Base-by-base conservation (phyloP, 2,113 vertebrate species). In the Bubo bubo region DNA sequence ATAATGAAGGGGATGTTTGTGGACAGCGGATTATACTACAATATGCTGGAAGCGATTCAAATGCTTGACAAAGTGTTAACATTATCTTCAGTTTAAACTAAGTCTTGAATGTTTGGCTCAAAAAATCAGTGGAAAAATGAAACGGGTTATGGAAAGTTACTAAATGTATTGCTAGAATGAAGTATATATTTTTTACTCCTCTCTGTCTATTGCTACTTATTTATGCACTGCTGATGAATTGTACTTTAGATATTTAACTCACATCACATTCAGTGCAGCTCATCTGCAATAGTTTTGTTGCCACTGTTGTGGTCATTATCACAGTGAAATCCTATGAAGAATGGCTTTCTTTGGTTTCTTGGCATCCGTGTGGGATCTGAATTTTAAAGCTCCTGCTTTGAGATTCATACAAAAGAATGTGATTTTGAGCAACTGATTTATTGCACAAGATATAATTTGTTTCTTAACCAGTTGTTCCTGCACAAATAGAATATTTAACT, bases 1-100 rank as follows among this genome's bases (percentile, higher is more conserved):
- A 98, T 99, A 99, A 99, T 99, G 98, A 99, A 99, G 98, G 98
- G 98, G 98, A 98, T 98, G 99, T 99, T 98, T 99, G 99, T 99
- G 99, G 99, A 99, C 98, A 98, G 98, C 98, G 97, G 98, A 99
- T 99, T 99, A 98, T 98, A 98, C 98, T 98, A 98, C 98, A 98
- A 98, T 98, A 98, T 98, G 98, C 98, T 99, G 98, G 98, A 98
- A 98, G 97, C 95, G 96, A 98, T 98, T 98, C 98, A 98, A 98
- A 98, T 97, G 97, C 98, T 98, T 98, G 98, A 98, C 98, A 98
- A 98, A 98, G 98, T 98, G 98, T 98, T 98, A 98, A 98, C 98
- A 98, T 98, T 98, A 98, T 98, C 98, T 98, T 97, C 96, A 97
- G 98, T 97, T 98, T 97, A 97, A 98, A 98, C 95, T 96, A 98